Evolutionary conservation across 2,888 invertebrate genomes (phyloP), one percentile per base, ranked within the genome.

Genomic region (Leptopilina drosophilae): DNA sequence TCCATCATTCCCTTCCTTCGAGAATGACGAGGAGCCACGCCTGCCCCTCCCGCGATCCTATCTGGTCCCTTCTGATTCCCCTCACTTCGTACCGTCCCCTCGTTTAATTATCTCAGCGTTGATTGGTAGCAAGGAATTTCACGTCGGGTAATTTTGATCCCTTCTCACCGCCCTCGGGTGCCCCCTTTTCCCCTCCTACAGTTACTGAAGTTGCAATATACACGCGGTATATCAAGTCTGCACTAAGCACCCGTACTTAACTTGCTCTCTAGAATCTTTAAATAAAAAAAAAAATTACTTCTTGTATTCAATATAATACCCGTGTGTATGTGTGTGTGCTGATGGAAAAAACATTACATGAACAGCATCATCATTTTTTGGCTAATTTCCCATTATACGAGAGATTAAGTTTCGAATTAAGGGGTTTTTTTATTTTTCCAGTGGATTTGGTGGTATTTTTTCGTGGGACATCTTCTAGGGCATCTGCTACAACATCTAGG

Each of bases 81-180:
- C 79, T 83, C 81, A 64, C 85, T 80, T 84, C 84, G 83, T 87
- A 88, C 86, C 88, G 88, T 87, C 88, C 89, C 88, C 88, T 88
- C 90, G 90, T 90, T 90, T 91, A 90, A 90, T 91, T 91, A 91
- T 91, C 90, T 88, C 87, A 79, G 86, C 88, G 88, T 89, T 91
- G 90, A 90, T 90, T 91, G 90, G 90, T 90, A 90, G 90, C 88
- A 84, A 89, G 89, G 89, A 91, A 91, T 90, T 91, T 90, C 87
- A 87, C 89, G 87, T 89, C 88, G 89, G 88, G 88, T 91, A 90
- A 91, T 90, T 91, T 90, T 88, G 87, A 90, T 90, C 88, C 88
- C 88, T 90, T 87, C 88, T 87, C 85, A 84, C 82, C 84, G 59
- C 77, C 66, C 76, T 33, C 78, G 78, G 64, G 66, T 64, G 53